These are phyloP conservation scores for Lampris megalopsis DNA, from an alignment of 2,113 vertebrate species.

Conservation along the genomic window DNA sequence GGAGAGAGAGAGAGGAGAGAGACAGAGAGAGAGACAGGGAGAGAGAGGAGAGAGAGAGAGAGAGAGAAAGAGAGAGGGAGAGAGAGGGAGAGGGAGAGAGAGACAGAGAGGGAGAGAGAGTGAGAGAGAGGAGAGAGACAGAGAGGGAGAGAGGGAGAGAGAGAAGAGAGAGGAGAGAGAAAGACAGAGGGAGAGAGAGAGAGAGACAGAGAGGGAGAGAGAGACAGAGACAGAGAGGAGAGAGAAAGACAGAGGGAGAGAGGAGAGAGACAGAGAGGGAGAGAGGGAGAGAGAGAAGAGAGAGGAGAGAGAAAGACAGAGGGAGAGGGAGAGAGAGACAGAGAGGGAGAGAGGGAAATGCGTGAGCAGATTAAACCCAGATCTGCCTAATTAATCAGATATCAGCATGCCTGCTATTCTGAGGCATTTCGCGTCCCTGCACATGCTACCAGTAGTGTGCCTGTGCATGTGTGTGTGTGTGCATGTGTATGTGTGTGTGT, in stretches of 20 bases:
- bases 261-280: constrained; percentile 21
- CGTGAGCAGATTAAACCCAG: constrained; percentile 64
- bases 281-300: constrained; percentile 29
- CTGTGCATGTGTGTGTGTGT: constrained; percentile 22
- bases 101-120: constrained; percentile 35
- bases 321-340: constrained; percentile 23
- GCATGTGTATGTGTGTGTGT: constrained; percentile 23
- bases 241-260: constrained; percentile 21
- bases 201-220: constrained; percentile 15
- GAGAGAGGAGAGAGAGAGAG: constrained; percentile 23
- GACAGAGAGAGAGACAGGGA: constrained; percentile 30
- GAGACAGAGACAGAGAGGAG: constrained; percentile 26
- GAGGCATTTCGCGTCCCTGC: constrained; percentile 1
- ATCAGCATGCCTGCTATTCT: constrained; percentile 65
- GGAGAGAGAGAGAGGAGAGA: constrained; percentile 27
- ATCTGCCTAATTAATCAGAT: constrained; percentile 77
- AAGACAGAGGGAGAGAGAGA: constrained; percentile 28
- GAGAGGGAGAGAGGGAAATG: constrained; percentile 37
- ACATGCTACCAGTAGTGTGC: background rate
- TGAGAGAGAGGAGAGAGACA: constrained; percentile 5
- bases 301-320: constrained; percentile 5
- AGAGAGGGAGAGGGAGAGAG: constrained; percentile 24
- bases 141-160: constrained; percentile 24
- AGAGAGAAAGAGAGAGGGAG: constrained; percentile 11
- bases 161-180: constrained; percentile 19